These are phyloP conservation scores for Eumacrocentrus americanus DNA, from an alignment of 2,888 invertebrate genomes.

Conservation along the genomic window DNA sequence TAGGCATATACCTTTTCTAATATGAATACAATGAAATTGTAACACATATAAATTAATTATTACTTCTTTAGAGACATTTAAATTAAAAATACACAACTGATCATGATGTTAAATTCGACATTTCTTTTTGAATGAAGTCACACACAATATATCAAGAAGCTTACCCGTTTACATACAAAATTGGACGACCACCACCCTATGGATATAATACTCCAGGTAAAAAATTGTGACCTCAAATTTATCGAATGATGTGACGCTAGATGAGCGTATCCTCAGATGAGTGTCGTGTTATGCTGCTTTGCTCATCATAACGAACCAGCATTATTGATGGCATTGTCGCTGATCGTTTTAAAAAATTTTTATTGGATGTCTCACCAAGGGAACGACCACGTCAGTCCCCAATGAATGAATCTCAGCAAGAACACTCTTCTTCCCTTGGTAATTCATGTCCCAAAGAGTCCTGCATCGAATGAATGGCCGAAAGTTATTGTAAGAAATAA, in stretches of 20 bases:
- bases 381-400: conserved; percentile 48
- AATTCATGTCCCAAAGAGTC: conserved; percentile 49
- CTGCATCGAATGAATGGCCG: conserved; percentile 33
- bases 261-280: conserved; percentile 53
- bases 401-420: conserved; percentile 54
- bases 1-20: too few species aligned
- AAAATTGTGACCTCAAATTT: conserved; percentile 11
- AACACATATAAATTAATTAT: too few species aligned
- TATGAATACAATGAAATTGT: too few species aligned
- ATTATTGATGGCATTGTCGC: conserved; percentile 45
- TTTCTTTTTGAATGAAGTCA: too few species aligned
- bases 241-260: conserved; percentile 37
- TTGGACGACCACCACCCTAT: too few species aligned
- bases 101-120: too few species aligned
- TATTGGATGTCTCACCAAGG: conserved; percentile 28
- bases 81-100: too few species aligned
- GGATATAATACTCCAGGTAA: background rate
- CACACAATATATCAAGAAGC: too few species aligned
- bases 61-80: too few species aligned
- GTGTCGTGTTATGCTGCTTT: conserved; percentile 28
- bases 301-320: conserved; percentile 32
- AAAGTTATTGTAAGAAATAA: background rate
- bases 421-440: conserved; percentile 54
- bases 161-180: too few species aligned
- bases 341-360: conserved; percentile 41